Percentiles rank a stretch among this genome's conserved stretches.
phyloP scores from a whole-genome alignment of 2,113 vertebrate genomes.

The Nyctibius bracteatus region DNA sequence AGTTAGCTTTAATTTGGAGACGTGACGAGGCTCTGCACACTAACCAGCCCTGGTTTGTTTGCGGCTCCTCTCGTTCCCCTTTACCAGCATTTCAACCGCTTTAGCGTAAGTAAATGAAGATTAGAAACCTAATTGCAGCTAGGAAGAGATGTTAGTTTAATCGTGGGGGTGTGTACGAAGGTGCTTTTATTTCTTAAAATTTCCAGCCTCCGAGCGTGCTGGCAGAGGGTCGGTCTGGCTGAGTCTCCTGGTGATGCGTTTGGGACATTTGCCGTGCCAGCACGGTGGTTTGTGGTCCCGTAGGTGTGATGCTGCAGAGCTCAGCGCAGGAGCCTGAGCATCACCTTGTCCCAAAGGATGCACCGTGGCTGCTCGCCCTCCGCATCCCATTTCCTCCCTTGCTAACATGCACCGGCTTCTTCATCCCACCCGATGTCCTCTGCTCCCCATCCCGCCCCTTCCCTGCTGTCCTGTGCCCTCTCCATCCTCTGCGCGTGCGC shows the following conservation, averaged over 20 bases:
- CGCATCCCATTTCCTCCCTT: neutral
- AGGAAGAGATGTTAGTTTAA: neutral
- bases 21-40: neutral
- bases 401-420: neutral
- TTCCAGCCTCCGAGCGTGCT: accelerated
- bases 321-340: neutral
- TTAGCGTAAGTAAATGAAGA: slow-evolving; percentile 1
- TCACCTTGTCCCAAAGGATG: neutral
- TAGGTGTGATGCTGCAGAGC: neutral
- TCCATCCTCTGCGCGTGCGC: neutral
- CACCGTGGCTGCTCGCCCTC: neutral
- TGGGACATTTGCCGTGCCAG: neutral
- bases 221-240: neutral
- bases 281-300: accelerated
- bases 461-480: neutral
- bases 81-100: neutral
- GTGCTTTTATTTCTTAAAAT: neutral
- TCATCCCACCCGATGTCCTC: neutral
- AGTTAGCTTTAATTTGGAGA: slow-evolving; percentile 31
- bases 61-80: neutral
- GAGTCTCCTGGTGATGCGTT: neutral
- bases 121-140: neutral
- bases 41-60: neutral
- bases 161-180: neutral
- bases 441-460: too few relatives aligned